A percentile compares a stretch with the other conserved stretches of the same genome.
These are phyloP conservation scores for Cygnus olor DNA, from an alignment of 2,797 vertebrate genomes.

Conservation along the genomic window DNA sequence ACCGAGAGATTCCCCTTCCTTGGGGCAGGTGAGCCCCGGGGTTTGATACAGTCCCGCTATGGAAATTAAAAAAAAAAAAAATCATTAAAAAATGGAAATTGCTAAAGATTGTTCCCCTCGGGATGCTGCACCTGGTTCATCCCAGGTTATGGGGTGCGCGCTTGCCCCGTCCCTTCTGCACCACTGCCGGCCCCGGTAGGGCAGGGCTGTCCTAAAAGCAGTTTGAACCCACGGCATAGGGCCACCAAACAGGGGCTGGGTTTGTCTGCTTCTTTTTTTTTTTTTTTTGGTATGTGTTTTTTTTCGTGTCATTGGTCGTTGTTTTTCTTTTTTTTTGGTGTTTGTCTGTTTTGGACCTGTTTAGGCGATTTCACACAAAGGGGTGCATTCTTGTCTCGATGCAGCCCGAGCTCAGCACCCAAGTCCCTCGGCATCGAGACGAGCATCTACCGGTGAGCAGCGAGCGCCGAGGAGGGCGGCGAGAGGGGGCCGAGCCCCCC, in stretches of 20 bases:
- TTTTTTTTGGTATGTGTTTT: neutral
- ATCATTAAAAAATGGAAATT: neutral
- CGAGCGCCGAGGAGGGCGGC: neutral
- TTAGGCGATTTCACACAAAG: neutral
- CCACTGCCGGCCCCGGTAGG: neutral
- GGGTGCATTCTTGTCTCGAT: neutral
- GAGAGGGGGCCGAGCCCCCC: neutral
- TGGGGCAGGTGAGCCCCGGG: neutral
- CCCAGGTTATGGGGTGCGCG: accelerated
- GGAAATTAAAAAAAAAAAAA: neutral
- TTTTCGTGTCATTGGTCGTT: neutral
- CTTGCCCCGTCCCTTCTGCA: neutral
- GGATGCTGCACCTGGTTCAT: neutral
- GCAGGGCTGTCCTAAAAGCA: neutral
- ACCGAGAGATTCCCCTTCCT: too few species aligned
- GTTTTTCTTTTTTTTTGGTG: neutral
- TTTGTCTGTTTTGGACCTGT: neutral
- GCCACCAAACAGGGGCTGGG: neutral
- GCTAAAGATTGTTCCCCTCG: neutral
- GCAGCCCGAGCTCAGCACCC: neutral
- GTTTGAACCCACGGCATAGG: neutral
- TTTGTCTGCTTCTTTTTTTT: neutral
- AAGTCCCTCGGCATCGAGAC: neutral
- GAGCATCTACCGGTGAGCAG: neutral
- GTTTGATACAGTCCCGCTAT: neutral